Evolutionary conservation across 2,888 invertebrate species (phyloP), one percentile per base, ranked within the genome.

Genomic region (Choristoneura rosaceana): DNA sequence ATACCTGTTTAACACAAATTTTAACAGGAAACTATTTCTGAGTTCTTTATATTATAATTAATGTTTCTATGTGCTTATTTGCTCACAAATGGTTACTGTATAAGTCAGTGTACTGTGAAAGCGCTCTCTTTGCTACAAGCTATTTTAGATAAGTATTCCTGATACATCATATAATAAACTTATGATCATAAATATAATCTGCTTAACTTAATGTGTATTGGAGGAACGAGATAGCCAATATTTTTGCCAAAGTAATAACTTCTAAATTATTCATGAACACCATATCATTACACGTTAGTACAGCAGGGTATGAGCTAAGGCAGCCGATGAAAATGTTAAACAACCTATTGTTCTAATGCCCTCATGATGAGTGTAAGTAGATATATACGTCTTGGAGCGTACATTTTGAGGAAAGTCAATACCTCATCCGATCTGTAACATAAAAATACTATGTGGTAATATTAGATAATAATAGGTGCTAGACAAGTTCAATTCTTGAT

Each of bases 141-240:
- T 10, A 55, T 55, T 55, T 25, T 3, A 55, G 12, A 55, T 25
- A 55, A 55, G 55, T 55, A 25, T 12, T 55, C 25, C 55, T 25
- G 55, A 25, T 25, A 12, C 25, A 55, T 55, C 55, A 25, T 12
- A 25, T 55, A 55, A 55, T 55, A 55, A 55, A 55, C 25, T 55
- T 55, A 25, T 55, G 55, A 55, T 55, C 55, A 55, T 55, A 55
- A 55, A 55, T 55, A 55, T 55, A 55, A 55, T 55, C 55, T 55
- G 25, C 55, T 55, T 55, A 55, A 25, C 55, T 55, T 55, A 55
- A 55, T 55, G 55, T 25, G 25, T 55, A 55, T 55, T 55, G 55
- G 55, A 25, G 12, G 55, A 55, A 25, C 55, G 10, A 55, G 55
- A 55, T 55, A 25, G 55, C 55, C 55, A 25, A 55, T 55, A 55